A percentile compares a stretch with the other conserved stretches of the same genome.
Conservation (phyloP, 2,888 invertebrate genomes). For the Carpatolechia fugitivella region DNA sequence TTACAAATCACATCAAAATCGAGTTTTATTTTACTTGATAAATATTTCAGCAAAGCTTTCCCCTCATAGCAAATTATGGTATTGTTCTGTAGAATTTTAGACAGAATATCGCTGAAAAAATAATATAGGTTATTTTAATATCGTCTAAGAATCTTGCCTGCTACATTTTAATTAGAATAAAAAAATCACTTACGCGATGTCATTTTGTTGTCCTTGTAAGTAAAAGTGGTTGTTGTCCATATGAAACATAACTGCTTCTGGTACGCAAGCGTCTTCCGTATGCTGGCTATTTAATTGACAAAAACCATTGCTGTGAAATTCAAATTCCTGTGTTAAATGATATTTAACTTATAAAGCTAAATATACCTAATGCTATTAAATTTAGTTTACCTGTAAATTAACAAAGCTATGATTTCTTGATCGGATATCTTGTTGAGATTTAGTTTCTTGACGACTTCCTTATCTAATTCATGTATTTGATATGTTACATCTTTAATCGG, state of each 20-base stretch:
- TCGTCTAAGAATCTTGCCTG: background rate
- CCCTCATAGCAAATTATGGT: slow-evolving; percentile 60
- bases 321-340: slow-evolving; percentile 6
- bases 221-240: slow-evolving; percentile 42
- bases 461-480: slow-evolving; percentile 35
- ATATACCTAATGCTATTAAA: background rate
- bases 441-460: slow-evolving; percentile 27
- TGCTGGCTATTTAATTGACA: slow-evolving; percentile 56
- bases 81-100: slow-evolving; percentile 35
- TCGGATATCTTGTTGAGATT: background rate
- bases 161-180: background rate
- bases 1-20: slow-evolving; percentile 26
- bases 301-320: slow-evolving; percentile 60
- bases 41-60: slow-evolving; percentile 51
- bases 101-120: slow-evolving; percentile 38
- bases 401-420: slow-evolving; percentile 34
- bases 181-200: background rate
- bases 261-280: slow-evolving; percentile 45
- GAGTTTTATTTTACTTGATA: slow-evolving; percentile 40
- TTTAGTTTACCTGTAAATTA: slow-evolving; percentile 44
- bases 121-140: background rate
- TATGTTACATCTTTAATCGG: slow-evolving; percentile 47
- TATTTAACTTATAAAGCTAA: background rate
- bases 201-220: slow-evolving; percentile 29
- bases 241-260: slow-evolving; percentile 51